phyloP scores from a whole-genome alignment of 2,113 vertebrate species.

The Ptyas mucosa region DNA sequence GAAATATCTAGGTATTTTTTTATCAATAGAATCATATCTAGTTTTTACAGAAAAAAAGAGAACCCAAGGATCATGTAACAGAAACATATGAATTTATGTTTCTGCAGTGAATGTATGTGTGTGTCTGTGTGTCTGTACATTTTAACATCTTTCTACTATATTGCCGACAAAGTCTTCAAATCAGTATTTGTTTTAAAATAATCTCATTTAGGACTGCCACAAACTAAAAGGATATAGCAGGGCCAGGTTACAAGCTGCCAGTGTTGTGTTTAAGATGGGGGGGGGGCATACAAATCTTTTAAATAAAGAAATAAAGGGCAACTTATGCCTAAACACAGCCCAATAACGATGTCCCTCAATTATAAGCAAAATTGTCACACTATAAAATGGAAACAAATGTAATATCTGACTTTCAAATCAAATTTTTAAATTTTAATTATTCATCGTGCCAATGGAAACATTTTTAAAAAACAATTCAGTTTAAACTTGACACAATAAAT shows the following conservation, averaged over 20 bases:
- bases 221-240: not conserved
- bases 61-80: not conserved
- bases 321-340: not conserved
- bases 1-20: not conserved
- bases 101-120: fast-evolving
- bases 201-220: not conserved
- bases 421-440: not conserved
- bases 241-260: not conserved
- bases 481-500: not conserved
- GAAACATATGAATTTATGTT: not conserved
- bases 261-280: not conserved
- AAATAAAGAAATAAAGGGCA: not conserved
- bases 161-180: not conserved
- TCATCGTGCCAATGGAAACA: not conserved
- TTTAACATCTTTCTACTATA: not conserved
- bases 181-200: not conserved
- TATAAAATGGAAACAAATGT: not conserved
- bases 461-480: not conserved
- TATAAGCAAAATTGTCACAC: not conserved
- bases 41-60: not conserved
- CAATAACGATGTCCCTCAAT: not conserved
- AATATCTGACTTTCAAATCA: not conserved
- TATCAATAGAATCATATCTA: not conserved
- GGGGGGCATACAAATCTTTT: not conserved
- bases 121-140: not conserved